Conservation (phyloP, 1,140 invertebrate species). For the Meloidogyne chitwoodi region DNA sequence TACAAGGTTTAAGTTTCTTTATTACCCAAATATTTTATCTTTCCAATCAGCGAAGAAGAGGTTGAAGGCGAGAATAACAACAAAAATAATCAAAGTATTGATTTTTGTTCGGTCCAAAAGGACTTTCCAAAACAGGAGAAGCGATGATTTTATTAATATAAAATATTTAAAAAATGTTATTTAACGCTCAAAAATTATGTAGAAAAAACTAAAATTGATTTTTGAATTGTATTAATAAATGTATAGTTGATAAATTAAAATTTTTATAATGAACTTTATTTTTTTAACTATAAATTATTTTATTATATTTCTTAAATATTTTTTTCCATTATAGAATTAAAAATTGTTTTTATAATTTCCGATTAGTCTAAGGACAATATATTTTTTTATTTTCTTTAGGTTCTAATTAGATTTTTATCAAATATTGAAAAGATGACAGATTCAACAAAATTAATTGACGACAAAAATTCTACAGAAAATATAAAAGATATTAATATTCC, state of each 20-base stretch:
- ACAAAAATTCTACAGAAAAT: neutral
- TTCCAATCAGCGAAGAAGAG: neutral
- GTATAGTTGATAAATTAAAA: too few species aligned
- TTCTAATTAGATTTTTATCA: neutral
- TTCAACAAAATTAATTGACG: neutral
- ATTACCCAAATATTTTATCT: neutral
- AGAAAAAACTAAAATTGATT: too few species aligned
- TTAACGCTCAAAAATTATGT: neutral
- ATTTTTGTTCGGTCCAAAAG: neutral
- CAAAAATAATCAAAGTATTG: neutral
- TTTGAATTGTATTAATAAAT: too few species aligned
- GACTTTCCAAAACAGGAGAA: neutral
- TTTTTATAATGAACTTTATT: too few species aligned
- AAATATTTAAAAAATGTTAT: neutral
- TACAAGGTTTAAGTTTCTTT: neutral
- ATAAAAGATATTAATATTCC: neutral
- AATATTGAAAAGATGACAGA: neutral
- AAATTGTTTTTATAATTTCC: conserved; percentile 7
- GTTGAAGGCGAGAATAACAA: neutral
- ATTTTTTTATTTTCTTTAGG: neutral
- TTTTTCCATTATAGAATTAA: too few species aligned
- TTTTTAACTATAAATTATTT: too few species aligned
- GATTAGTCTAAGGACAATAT: neutral
- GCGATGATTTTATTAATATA: neutral
- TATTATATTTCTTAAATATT: too few species aligned